phyloP scores from a whole-genome alignment of 2,113 vertebrate species.

The Tachysurus vachellii region DNA sequence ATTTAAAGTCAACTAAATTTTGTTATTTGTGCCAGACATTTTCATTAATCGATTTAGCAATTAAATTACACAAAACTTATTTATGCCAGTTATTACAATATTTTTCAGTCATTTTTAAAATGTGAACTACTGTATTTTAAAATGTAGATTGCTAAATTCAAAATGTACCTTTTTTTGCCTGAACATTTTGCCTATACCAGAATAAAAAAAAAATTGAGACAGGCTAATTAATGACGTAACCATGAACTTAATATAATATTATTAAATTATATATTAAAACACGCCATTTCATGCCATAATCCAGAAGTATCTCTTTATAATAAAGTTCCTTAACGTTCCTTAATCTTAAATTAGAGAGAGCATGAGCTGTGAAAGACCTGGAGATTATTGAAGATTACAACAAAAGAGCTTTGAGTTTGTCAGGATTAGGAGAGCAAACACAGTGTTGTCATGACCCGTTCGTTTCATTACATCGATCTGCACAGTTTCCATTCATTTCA shows the following conservation, averaged over 20 bases:
- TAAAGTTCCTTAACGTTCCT: conserved; percentile 58
- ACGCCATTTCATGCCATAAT: conserved; percentile 56
- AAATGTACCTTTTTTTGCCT: background rate
- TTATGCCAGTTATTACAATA: background rate
- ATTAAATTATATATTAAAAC: too few relatives aligned
- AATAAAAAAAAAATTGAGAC: too few relatives aligned
- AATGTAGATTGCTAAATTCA: too few relatives aligned
- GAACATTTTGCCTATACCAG: too few relatives aligned
- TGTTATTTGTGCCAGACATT: background rate
- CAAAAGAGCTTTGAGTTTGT: conserved; percentile 53
- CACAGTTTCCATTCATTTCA: conserved; percentile 44
- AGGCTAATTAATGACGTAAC: background rate
- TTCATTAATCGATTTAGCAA: background rate
- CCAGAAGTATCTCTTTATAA: conserved; percentile 68
- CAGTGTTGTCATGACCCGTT: conserved; percentile 48
- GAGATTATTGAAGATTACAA: conserved; percentile 49
- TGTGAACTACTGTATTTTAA: too few relatives aligned
- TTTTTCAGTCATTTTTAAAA: background rate
- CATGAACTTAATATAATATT: background rate
- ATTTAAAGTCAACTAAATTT: background rate
- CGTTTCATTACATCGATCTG: conserved; percentile 34
- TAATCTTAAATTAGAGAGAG: conserved; percentile 73
- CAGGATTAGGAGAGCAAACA: conserved; percentile 69
- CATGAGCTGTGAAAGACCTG: conserved; percentile 26
- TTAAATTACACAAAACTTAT: background rate